Conservation (phyloP, 2,113 vertebrate species). For the Sebastes fasciatus region DNA sequence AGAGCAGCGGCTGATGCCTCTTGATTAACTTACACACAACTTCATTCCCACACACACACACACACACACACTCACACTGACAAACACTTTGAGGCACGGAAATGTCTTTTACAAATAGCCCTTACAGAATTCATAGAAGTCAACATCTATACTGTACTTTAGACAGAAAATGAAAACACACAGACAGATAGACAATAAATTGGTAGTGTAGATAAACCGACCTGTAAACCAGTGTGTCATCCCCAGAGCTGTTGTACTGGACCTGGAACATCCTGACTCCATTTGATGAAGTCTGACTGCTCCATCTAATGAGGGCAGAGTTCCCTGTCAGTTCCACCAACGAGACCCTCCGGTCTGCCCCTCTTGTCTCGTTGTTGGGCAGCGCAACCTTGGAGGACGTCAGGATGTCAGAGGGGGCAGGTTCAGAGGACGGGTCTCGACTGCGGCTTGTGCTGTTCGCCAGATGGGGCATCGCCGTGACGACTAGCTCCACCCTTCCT, state of each 20-base stretch:
- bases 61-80: background rate
- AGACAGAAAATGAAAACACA: background rate
- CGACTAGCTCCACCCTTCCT: slow-evolving; percentile 87
- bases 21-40: slow-evolving; percentile 37
- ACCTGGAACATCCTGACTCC: slow-evolving; percentile 95
- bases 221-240: slow-evolving; percentile 96
- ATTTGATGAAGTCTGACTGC: slow-evolving; percentile 84
- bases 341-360: slow-evolving; percentile 83
- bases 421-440: slow-evolving; percentile 83
- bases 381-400: slow-evolving; percentile 87
- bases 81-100: background rate
- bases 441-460: slow-evolving; percentile 93
- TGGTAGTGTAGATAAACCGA: slow-evolving; percentile 63
- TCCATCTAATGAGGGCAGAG: slow-evolving; percentile 93
- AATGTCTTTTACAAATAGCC: background rate
- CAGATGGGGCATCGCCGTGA: slow-evolving; percentile 86
- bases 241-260: slow-evolving; percentile 95
- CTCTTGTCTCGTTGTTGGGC: slow-evolving; percentile 80
- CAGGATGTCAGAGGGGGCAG: slow-evolving; percentile 90
- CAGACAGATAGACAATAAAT: background rate
- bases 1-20: slow-evolving; percentile 38
- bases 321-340: slow-evolving; percentile 91
- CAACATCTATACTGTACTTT: background rate
- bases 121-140: background rate
- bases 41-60: slow-evolving; percentile 7